These are phyloP conservation scores for Orthosia cruda DNA, from an alignment of 2,888 invertebrate species.

Conservation along the genomic window DNA sequence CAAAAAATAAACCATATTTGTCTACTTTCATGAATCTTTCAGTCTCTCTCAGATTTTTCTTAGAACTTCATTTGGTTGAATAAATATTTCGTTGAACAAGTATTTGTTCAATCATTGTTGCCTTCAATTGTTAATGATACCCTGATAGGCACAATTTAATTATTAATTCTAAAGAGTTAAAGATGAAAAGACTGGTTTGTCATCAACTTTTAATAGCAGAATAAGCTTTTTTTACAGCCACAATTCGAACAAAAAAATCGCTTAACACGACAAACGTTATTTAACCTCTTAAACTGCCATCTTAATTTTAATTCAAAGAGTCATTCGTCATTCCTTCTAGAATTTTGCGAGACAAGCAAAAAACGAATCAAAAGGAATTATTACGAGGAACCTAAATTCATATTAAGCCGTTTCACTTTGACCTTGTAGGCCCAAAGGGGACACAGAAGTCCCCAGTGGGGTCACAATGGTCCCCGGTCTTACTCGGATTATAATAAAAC, in stretches of 20 bases:
- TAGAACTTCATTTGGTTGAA: not conserved
- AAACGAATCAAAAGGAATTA: slow-evolving; percentile 62
- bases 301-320: slow-evolving; percentile 50
- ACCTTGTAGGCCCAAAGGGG: slow-evolving; percentile 52
- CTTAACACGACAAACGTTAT: slow-evolving; percentile 21
- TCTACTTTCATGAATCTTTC: not conserved
- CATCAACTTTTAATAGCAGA: not conserved
- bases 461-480: slow-evolving; percentile 58
- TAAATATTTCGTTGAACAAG: not conserved
- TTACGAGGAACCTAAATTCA: slow-evolving; percentile 59
- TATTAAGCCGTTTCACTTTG: slow-evolving; percentile 60
- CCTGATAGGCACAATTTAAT: not conserved
- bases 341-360: slow-evolving; percentile 51
- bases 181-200: not conserved
- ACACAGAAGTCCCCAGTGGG: slow-evolving; percentile 59
- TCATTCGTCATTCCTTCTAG: slow-evolving; percentile 55
- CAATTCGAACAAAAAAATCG: slow-evolving; percentile 25
- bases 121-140: not conserved
- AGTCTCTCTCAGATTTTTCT: not conserved
- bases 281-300: slow-evolving; percentile 34
- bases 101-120: not conserved
- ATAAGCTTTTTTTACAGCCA: not conserved
- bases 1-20: not conserved
- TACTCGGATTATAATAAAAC: slow-evolving; percentile 72
- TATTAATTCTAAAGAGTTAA: not conserved